These are phyloP conservation scores for Cephalopterus ornatus DNA, from an alignment of 2,113 vertebrate genomes.

Conservation along the genomic window DNA sequence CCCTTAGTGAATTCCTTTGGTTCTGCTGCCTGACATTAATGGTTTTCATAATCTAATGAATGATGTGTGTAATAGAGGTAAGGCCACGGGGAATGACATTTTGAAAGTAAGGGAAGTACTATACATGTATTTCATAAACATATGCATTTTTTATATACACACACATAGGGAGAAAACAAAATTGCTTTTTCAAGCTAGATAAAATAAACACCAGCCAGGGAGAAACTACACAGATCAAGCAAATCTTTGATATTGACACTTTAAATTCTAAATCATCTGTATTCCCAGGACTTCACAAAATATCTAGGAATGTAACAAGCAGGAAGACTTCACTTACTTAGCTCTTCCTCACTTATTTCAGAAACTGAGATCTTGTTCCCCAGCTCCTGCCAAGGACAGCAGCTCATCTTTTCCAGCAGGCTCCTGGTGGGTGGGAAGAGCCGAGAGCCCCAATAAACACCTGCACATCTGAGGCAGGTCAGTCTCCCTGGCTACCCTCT, in stretches of 20 bases:
- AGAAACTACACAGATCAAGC: not conserved
- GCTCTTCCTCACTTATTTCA: not conserved
- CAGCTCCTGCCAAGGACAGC: not conserved
- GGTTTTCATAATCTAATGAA: constrained; percentile 94
- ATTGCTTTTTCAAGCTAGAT: constrained; percentile 4
- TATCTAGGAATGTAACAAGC: not conserved
- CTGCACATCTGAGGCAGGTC: not conserved
- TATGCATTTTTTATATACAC: constrained; percentile 1
- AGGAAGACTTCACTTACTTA: not conserved
- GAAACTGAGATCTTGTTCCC: not conserved
- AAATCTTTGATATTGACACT: not conserved
- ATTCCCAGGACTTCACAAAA: not conserved
- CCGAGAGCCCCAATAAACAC: rapidly evolving
- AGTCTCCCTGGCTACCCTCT: not conserved
- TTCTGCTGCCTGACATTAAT: constrained; percentile 90
- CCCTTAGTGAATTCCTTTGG: constrained; percentile 87
- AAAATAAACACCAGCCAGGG: not conserved
- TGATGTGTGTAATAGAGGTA: constrained; percentile 84
- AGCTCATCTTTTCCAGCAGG: not conserved
- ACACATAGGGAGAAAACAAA: not conserved
- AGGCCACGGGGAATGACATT: constrained; percentile 77
- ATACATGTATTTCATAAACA: constrained; percentile 47
- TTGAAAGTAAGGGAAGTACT: constrained; percentile 38
- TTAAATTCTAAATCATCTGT: not conserved
- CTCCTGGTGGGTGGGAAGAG: not conserved